Base-by-base conservation (phyloP, 2,113 vertebrate species). In the Heterocephalus glaber region DNA sequence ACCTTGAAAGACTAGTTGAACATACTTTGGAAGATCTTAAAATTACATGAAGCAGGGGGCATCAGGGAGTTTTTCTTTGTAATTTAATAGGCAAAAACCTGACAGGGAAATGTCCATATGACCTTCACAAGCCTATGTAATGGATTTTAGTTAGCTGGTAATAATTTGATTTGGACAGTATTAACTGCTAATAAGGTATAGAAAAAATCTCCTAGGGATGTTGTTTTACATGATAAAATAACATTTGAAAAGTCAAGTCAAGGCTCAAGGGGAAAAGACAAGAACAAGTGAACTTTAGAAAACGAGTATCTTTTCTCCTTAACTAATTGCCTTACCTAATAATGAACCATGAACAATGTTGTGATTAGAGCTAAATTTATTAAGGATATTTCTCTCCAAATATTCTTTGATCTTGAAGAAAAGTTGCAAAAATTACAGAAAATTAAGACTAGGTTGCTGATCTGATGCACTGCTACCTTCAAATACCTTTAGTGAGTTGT, bases 1-100 rank as follows among this genome's bases (percentile, higher is more conserved):
- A 0, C 35, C 88, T 89, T 82, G 58, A 82, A 92, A 47, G 28
- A 77, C 94, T 86, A 86, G 49, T 49, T 76, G 49, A 76, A 60
- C n/a, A n/a, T n/a, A n/a, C n/a, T n/a, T n/a, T 58, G 28, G 19
- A 86, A 94, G 54, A 66, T 92, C 58, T 95, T 89, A 96, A 89
- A 95, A 94, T 79, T 92, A 70, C n/a, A 54, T 47, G 13, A 94
- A 77, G 65, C 9, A 0, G 56, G 58, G 47, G 22, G 3, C 60
- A 87, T 94, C 54, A n/a, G 20, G 89, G 65, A 91, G 35, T 38
- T 90, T 84, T 79, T 35, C 68, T 90, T 86, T 82, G 11, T 89
- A 68, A 89, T 81, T 77, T 90, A 95, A 80, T 54, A 86, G 52
- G 72, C 56, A 86, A 92, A 93, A 93, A 54, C 28, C 28, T 77